Evolutionary conservation across 35 echinoderm and acorn worm genomes (phyloP).

Genomic region (Holothuria glaberrima): DNA sequence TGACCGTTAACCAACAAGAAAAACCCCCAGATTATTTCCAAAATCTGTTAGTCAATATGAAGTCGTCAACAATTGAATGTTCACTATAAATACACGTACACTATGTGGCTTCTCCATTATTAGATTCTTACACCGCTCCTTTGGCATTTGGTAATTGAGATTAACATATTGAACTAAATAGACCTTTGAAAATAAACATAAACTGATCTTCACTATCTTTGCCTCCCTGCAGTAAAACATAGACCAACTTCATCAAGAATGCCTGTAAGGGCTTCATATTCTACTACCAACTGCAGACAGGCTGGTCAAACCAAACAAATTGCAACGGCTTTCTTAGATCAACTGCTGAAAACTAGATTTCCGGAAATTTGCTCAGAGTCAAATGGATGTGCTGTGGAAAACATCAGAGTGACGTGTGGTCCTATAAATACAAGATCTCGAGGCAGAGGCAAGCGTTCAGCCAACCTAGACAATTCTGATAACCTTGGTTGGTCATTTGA

Average conservation of each 20-base stretch:
- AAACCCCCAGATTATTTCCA: too few relatives aligned
- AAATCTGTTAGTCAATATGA: too few relatives aligned
- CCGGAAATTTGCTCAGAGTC: background rate
- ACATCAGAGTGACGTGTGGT: conserved; percentile 50
- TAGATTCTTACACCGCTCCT: too few relatives aligned
- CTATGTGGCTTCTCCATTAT: too few relatives aligned
- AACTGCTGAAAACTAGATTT: conserved; percentile 7
- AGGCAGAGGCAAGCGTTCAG: background rate
- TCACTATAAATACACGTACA: too few relatives aligned
- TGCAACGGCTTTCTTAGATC: background rate
- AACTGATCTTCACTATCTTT: too few relatives aligned
- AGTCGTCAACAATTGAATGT: too few relatives aligned
- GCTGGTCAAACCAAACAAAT: background rate
- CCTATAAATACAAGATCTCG: background rate
- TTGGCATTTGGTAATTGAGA: too few relatives aligned
- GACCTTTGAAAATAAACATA: too few relatives aligned
- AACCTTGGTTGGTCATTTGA: conserved; percentile 40
- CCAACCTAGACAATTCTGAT: background rate
- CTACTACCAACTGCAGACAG: conserved; percentile 24
- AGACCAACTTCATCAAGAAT: conserved; percentile 18
- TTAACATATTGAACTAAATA: too few relatives aligned
- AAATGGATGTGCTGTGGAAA: conserved; percentile 2
- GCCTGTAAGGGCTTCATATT: background rate
- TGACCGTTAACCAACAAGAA: too few relatives aligned
- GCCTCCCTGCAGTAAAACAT: background rate